A percentile compares a stretch with the other conserved stretches of the same genome.
These are phyloP conservation scores for Morone chrysops DNA, from an alignment of 2,113 vertebrate genomes.

Conservation along the genomic window DNA sequence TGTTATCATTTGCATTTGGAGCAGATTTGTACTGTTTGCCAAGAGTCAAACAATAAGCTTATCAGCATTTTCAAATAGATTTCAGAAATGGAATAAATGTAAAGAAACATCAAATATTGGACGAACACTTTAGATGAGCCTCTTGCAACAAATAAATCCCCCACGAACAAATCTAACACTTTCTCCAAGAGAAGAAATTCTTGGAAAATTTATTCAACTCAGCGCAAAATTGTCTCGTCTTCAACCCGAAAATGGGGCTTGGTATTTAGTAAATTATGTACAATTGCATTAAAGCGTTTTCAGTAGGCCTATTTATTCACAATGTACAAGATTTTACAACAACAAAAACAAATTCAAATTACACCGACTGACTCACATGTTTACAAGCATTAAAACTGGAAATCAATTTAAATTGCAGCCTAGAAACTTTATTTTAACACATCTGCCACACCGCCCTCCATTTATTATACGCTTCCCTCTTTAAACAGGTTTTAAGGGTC, in stretches of 20 bases:
- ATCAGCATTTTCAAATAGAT: background rate
- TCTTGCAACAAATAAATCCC: too few species aligned
- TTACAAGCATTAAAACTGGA: slow-evolving; percentile 86
- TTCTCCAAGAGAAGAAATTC: too few species aligned
- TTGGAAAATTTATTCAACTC: slow-evolving; percentile 84
- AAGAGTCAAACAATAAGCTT: background rate
- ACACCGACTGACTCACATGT: slow-evolving; percentile 87
- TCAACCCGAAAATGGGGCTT: slow-evolving; percentile 80
- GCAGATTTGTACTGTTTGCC: background rate
- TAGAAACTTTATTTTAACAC: slow-evolving; percentile 84
- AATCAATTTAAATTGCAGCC: slow-evolving; percentile 78
- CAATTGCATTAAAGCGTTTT: slow-evolving; percentile 82
- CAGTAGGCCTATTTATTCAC: slow-evolving; percentile 90
- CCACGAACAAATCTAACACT: too few species aligned
- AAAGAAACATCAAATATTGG: background rate
- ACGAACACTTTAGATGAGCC: background rate
- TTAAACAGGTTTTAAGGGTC: slow-evolving; percentile 36
- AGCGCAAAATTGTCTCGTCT: slow-evolving; percentile 73
- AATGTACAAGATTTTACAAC: slow-evolving; percentile 93
- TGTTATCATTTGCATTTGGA: background rate
- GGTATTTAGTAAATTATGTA: slow-evolving; percentile 90
- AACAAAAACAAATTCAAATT: slow-evolving; percentile 86
- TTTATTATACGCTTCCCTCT: slow-evolving; percentile 48
- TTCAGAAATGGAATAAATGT: background rate
- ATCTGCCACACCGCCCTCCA: slow-evolving; percentile 45